These are phyloP conservation scores for Byasa hedistus DNA, from an alignment of 2,888 invertebrate species.

Conservation along the genomic window DNA sequence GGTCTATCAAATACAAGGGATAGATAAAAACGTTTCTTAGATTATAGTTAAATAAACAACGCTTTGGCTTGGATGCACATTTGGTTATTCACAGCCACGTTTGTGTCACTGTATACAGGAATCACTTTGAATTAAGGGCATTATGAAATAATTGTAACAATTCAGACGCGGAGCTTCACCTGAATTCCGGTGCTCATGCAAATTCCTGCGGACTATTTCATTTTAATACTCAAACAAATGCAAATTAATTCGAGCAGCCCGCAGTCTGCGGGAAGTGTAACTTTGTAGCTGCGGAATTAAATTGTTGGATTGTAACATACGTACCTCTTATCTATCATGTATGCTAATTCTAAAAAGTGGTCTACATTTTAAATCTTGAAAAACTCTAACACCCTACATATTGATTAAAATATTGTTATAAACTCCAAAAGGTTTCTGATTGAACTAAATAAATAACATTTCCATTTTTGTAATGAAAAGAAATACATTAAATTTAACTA, in stretches of 20 bases:
- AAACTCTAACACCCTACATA: neutral
- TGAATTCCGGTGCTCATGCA: neutral
- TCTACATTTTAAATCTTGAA: neutral
- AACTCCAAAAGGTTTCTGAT: no score
- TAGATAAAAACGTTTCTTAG: no score
- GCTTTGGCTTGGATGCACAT: no score
- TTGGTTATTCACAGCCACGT: no score
- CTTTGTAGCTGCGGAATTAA: conserved; percentile 5
- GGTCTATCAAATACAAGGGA: no score
- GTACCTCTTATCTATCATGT: conserved; percentile 3
- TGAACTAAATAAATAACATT: no score
- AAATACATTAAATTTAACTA: no score
- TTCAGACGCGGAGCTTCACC: conserved; percentile 1
- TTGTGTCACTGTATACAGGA: no score
- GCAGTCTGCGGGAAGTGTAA: neutral
- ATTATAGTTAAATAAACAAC: no score
- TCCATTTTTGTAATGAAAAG: no score
- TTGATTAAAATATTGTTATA: no score
- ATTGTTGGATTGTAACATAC: neutral
- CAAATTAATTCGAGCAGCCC: conserved; percentile 6
- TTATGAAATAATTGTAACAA: conserved; percentile 2
- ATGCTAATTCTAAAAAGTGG: conserved; percentile 1
- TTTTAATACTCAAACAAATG: conserved; percentile 20
- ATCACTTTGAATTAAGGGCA: neutral
- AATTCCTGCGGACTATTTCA: neutral